A percentile compares a stretch with the other conserved stretches of the same genome.
phyloP scores from a whole-genome alignment of 2,888 invertebrate species.

The Drosophila borealis region DNA sequence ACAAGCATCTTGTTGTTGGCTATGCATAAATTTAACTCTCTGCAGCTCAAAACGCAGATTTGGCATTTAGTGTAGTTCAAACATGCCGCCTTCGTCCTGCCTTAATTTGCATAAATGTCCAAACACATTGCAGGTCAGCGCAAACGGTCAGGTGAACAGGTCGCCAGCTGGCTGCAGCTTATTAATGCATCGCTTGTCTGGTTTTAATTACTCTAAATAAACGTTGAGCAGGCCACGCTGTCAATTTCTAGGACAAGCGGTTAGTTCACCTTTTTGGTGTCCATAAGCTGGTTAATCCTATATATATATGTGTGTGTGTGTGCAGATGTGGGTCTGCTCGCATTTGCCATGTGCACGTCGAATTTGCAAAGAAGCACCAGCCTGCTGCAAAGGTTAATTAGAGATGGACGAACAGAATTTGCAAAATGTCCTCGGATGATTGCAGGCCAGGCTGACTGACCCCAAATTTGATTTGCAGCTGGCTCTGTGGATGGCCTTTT shows the following conservation, averaged over 20 bases:
- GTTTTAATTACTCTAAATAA: conserved; percentile 71
- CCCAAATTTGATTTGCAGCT: conserved; percentile 23
- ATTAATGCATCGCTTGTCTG: conserved; percentile 63
- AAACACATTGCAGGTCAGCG: conserved; percentile 18
- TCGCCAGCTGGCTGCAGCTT: conserved; percentile 47
- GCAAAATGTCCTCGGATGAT: conserved; percentile 12
- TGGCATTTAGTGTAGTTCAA: conserved; percentile 23
- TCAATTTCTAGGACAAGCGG: conserved; percentile 26
- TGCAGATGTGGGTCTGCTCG: conserved; percentile 3
- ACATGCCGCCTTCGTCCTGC: conserved; percentile 14
- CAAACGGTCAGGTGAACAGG: conserved; percentile 2
- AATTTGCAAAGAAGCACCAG: conserved; percentile 21
- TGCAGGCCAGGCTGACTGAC: neutral
- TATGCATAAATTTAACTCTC: conserved; percentile 12
- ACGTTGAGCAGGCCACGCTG: conserved; percentile 39
- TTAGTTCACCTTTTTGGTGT: conserved; percentile 31
- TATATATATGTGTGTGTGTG: neutral
- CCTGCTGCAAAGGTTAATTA: conserved; percentile 33
- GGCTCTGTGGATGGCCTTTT: conserved; percentile 7
- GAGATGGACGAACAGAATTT: conserved; percentile 28
- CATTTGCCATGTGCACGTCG: conserved; percentile 11
- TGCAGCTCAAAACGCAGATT: conserved; percentile 17
- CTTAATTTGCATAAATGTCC: conserved; percentile 62
- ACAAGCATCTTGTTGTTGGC: conserved; percentile 1
- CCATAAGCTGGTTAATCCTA: neutral